These are phyloP conservation scores for Congeria kusceri DNA, from an alignment of 2,888 invertebrate genomes.

Conservation along the genomic window DNA sequence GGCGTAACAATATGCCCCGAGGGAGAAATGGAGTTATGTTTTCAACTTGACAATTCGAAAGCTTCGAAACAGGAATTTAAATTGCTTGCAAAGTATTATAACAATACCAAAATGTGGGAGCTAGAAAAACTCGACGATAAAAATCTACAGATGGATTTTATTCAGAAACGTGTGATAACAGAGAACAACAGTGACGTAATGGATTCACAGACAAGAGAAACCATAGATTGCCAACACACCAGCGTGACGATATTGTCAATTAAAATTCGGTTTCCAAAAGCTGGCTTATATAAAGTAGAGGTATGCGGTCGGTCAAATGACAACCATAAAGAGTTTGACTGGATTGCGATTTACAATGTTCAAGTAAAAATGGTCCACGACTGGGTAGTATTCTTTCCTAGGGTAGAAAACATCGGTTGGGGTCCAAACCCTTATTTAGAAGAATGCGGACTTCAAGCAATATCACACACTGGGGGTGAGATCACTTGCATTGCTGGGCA, in stretches of 20 bases:
- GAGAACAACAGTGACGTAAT: not conserved
- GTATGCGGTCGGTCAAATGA: conserved; percentile 73
- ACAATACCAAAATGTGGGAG: conserved; percentile 35
- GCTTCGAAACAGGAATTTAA: conserved; percentile 64
- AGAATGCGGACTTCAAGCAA: too few relatives aligned
- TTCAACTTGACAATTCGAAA: conserved; percentile 55
- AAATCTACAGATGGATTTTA: conserved; percentile 62
- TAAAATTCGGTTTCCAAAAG: conserved; percentile 66
- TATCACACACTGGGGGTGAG: too few relatives aligned
- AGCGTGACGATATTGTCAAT: conserved; percentile 48
- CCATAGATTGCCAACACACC: not conserved
- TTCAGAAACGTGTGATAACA: conserved; percentile 43
- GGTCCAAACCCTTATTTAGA: conserved; percentile 55
- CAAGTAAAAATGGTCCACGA: conserved; percentile 60
- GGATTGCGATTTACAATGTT: conserved; percentile 72
- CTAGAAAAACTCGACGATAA: conserved; percentile 27
- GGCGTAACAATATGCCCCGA: conserved; percentile 64
- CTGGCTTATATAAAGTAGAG: conserved; percentile 77
- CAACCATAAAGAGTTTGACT: conserved; percentile 65
- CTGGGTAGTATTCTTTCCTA: conserved; percentile 72
- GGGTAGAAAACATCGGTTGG: conserved; percentile 76
- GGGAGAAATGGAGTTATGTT: conserved; percentile 72
- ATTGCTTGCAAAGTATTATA: conserved; percentile 68
- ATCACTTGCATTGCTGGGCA: conserved; percentile 30
- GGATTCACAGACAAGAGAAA: not conserved